Evolutionary conservation across 1,140 invertebrate species (phyloP), one percentile per base, ranked within the genome.

Genomic region (Gyrodactylus salaris): DNA sequence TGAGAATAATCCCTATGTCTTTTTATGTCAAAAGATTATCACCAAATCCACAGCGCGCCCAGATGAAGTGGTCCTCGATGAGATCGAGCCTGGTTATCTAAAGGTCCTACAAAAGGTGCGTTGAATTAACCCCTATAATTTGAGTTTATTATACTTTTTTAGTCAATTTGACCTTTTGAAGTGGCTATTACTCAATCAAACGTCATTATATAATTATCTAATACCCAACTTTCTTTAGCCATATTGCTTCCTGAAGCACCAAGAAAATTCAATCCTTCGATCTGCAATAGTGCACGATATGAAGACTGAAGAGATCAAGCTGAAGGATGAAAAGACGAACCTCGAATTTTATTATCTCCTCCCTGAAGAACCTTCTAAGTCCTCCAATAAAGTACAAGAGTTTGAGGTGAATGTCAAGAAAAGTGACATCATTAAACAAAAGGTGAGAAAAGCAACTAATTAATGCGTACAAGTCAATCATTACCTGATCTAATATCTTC

Each of bases 51-150:
- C 20, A 25, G 24, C 25, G 1, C 7, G 34, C 34, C 34, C 34
- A 7, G 34, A 54, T 54, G 7, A 54, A 54, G n/a, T 54, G 7
- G n/a, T 54, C 34, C 25, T 21, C 19, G 25, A 25, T 71, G 70
- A 71, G 26, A 7, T 71, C 20, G 70, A 71, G 20, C 70, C 70
- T 1, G 70, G 70, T 71, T 71, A 71, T 71, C 26, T 71, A 26
- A 71, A 71, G 26, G 25, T 71, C n/a, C 34, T 54, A 16, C 34
- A 54, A 54, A 54, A 54, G 34, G 34, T 54, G 7, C 7, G 34
- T 54, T n/a, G n/a, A n/a, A n/a, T n/a, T n/a, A n/a, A n/a, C n/a
- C n/a, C n/a, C n/a, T n/a, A n/a, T n/a, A n/a, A n/a, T n/a, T n/a
- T n/a, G n/a, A n/a, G n/a, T n/a, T n/a, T n/a, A n/a, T n/a, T n/a